Conservation (phyloP, 2,888 invertebrate species). For the Cecidostiba fungosa region DNA sequence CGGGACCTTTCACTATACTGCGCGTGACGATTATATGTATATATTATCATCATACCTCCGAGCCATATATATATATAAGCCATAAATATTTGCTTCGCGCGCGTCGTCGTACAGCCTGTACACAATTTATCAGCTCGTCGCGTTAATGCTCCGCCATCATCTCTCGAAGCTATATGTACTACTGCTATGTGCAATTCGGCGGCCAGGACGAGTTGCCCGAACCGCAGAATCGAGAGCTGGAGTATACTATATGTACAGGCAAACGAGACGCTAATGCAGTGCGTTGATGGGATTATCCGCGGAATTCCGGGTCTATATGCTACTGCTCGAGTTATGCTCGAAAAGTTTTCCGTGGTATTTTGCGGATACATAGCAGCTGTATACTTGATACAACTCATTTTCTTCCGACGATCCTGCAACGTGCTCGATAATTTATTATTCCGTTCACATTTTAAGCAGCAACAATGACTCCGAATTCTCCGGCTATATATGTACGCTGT, state of each 20-base stretch:
- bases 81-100: background rate
- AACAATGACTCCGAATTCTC: background rate
- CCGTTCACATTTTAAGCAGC: background rate
- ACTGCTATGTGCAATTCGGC: background rate
- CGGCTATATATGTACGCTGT: background rate
- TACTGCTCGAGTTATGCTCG: constrained; percentile 2
- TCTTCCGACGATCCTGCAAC: background rate
- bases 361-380: too few species aligned
- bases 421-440: background rate
- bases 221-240: background rate
- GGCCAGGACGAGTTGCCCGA: background rate
- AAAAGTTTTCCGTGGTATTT: background rate
- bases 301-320: background rate
- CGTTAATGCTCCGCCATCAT: background rate
- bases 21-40: background rate
- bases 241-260: background rate
- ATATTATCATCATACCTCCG: background rate
- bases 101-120: background rate
- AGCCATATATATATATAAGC: too few species aligned
- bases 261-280: constrained; percentile 14
- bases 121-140: constrained; percentile 1
- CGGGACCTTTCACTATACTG: background rate
- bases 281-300: constrained; percentile 19
- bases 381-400: too few species aligned
- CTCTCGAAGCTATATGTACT: background rate